phyloP scores from a whole-genome alignment of 2,888 invertebrate species.

The Neocrepidodera transversa region DNA sequence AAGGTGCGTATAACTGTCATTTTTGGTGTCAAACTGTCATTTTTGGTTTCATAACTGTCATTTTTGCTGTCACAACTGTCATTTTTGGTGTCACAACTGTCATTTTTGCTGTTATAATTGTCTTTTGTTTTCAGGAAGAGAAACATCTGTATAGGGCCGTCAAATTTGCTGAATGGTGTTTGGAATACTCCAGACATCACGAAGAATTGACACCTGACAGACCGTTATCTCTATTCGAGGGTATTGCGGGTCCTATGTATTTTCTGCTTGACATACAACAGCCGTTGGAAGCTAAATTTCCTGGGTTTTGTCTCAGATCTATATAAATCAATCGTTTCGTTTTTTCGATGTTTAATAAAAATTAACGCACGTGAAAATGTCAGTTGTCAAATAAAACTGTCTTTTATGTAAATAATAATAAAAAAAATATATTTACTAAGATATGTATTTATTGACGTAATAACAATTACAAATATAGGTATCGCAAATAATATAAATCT shows the following conservation, averaged over 20 bases:
- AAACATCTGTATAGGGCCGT: constrained; percentile 77
- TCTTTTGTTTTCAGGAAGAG: constrained; percentile 69
- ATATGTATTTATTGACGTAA: too few species aligned
- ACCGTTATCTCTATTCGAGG: constrained; percentile 86
- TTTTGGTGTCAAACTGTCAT: neutral
- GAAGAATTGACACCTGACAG: constrained; percentile 77
- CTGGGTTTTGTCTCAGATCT: constrained; percentile 63
- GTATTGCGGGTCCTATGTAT: constrained; percentile 78
- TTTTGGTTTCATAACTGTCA: too few species aligned
- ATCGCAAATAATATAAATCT: too few species aligned
- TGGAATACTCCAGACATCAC: constrained; percentile 71
- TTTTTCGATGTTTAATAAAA: constrained; percentile 7
- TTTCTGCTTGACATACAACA: constrained; percentile 74
- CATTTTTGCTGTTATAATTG: too few species aligned
- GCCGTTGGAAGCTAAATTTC: constrained; percentile 74
- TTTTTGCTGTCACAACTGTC: too few species aligned
- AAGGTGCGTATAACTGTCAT: constrained; percentile 61
- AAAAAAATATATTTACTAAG: too few species aligned
- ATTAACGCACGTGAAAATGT: neutral
- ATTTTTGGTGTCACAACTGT: too few species aligned
- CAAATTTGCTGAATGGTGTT: constrained; percentile 84
- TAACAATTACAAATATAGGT: too few species aligned
- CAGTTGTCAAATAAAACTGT: too few species aligned
- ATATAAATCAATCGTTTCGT: too few species aligned
- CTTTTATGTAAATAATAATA: too few species aligned